Evolutionary conservation across 2,888 invertebrate species (phyloP), one percentile per base, ranked within the genome.

Genomic region (Congeria kusceri): DNA sequence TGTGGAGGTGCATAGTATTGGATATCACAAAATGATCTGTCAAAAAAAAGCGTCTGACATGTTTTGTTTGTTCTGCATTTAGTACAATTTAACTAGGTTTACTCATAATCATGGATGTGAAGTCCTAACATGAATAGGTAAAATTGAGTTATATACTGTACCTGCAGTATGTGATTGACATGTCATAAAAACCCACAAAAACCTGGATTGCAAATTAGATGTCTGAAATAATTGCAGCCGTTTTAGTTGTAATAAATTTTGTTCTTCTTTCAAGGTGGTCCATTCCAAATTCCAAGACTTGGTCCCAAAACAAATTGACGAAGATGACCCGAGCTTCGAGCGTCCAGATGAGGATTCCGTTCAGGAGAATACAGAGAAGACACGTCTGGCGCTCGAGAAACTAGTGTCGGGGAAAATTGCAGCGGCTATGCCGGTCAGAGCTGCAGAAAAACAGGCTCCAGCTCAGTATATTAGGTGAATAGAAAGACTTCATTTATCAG

Each of bases 371-470:
- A 98, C 98, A 0, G 98, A 99, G 92, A 96, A 96, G 91, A 99
- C 99, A 0, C 95, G 96, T 62, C 95, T 95, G 75, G 98, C 98
- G 0, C 93, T 99, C 28, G 98, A 98, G 93, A 98, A 96, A 91
- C 94, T 99, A 56, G 94, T 94, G 0, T 86, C 89, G 90, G 94
- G 95, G 1, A 98, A 99, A 94, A 98, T 99, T 86, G 97, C 98
- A 0, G 98, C 99, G 0, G 99, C 99, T 0, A 96, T 99, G 96
- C 99, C 99, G 0, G 98, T 99, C 0, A 95, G 98, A 82, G 97
- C 97, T 92, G 99, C 98, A 0, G 98, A 99, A 65, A 98, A 98
- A 94, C 95, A 95, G 67, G 98, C 96, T 0, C 98, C 98, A 0
- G 98, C 98, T 0, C 98, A 99, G 91, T 99, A 98, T 93, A 98